Evolutionary conservation across 2,888 invertebrate genomes (phyloP).

Genomic region (Microctonus aethiopoides): DNA sequence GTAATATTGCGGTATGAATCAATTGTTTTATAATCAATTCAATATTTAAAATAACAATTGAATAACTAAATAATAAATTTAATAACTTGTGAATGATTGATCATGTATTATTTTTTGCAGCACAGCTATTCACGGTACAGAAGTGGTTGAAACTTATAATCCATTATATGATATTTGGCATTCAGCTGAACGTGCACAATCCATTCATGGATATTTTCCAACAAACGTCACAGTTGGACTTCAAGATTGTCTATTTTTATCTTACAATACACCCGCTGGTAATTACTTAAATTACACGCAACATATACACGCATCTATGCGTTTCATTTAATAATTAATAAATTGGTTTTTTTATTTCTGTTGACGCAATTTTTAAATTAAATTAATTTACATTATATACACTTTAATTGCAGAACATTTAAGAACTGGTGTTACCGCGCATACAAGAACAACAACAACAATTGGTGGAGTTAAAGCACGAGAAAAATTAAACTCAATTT

Average conservation of each 20-base stretch:
- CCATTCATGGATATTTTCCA: constrained; percentile 75
- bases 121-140: constrained; percentile 70
- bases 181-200: constrained; percentile 76
- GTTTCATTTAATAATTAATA: background rate
- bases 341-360: background rate
- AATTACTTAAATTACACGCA: too few species aligned
- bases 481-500: constrained; percentile 49
- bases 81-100: background rate
- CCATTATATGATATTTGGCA: constrained; percentile 75
- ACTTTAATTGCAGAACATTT: constrained; percentile 48
- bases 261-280: constrained; percentile 61
- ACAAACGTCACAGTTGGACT: constrained; percentile 68
- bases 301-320: background rate
- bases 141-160: constrained; percentile 70
- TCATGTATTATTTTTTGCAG: constrained; percentile 52
- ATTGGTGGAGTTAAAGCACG: constrained; percentile 51
- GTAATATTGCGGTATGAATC: constrained; percentile 71
- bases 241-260: constrained; percentile 56
- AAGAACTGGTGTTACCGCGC: constrained; percentile 57
- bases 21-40: background rate
- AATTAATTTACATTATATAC: background rate
- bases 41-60: background rate
- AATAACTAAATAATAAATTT: too few species aligned
- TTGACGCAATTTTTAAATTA: background rate
- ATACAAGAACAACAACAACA: constrained; percentile 58